phyloP scores from a whole-genome alignment of 2,797 vertebrate genomes.

The Pantherophis vulpinus region DNA sequence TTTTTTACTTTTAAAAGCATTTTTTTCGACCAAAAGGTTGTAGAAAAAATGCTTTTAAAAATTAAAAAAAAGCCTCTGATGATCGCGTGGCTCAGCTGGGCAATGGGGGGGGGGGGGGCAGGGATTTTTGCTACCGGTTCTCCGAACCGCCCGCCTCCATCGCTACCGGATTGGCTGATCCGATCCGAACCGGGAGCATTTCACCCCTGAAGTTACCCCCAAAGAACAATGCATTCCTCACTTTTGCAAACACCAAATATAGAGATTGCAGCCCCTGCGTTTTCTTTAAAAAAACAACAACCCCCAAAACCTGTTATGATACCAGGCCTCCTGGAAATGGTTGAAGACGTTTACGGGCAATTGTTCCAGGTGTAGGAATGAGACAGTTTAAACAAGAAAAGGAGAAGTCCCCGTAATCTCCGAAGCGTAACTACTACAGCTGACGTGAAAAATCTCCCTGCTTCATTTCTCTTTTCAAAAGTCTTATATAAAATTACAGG shows the following conservation, averaged over 20 bases:
- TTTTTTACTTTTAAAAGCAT: too few relatives aligned
- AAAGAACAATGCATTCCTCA: background rate
- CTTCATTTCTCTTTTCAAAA: constrained; percentile 5
- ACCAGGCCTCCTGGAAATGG: background rate
- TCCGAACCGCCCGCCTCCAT: too few relatives aligned
- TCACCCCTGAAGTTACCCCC: background rate
- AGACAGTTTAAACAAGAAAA: background rate
- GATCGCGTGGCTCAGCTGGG: too few relatives aligned
- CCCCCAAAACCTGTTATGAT: background rate
- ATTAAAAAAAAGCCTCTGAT: too few relatives aligned
- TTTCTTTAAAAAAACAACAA: background rate
- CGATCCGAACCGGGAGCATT: too few relatives aligned
- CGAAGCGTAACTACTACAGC: background rate
- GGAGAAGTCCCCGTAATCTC: background rate
- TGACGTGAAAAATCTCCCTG: background rate
- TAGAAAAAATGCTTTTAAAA: too few relatives aligned
- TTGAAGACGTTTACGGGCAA: background rate
- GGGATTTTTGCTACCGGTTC: too few relatives aligned
- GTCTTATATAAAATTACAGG: constrained; percentile 4
- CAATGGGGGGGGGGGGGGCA: too few relatives aligned
- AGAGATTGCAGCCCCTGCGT: background rate
- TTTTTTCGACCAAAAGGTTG: too few relatives aligned
- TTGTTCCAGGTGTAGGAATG: background rate
- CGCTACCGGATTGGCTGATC: too few relatives aligned
- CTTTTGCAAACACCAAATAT: background rate